These are phyloP conservation scores for Ariolimax columbianus DNA, from an alignment of 2,888 invertebrate genomes.

Conservation along the genomic window DNA sequence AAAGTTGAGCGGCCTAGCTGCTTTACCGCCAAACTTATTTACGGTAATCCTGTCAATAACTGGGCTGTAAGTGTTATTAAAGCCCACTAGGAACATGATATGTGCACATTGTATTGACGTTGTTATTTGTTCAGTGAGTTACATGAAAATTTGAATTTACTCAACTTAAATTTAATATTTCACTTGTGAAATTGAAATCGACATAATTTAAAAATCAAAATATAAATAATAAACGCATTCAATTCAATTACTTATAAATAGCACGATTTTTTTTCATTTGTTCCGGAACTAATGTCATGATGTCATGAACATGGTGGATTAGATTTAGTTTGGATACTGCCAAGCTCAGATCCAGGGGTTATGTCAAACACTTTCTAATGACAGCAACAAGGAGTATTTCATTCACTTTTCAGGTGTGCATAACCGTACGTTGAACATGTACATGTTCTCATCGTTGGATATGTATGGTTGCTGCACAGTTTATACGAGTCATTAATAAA, in stretches of 20 bases:
- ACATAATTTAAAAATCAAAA: background rate
- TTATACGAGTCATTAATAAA: background rate
- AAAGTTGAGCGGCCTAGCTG: too few relatives aligned
- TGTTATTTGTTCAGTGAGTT: too few relatives aligned
- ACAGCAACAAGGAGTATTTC: background rate
- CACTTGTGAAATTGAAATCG: background rate
- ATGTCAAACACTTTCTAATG: background rate
- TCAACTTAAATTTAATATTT: background rate
- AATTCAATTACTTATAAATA: background rate
- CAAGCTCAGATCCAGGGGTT: slow-evolving; percentile 33
- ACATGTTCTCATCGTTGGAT: background rate
- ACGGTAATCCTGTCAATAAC: too few relatives aligned
- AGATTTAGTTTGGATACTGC: slow-evolving; percentile 50
- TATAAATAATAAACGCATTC: background rate
- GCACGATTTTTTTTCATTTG: background rate
- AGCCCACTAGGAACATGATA: too few relatives aligned
- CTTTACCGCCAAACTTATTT: too few relatives aligned
- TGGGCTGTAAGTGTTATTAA: too few relatives aligned
- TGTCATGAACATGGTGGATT: slow-evolving; percentile 53
- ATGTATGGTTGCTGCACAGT: background rate
- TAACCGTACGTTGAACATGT: background rate
- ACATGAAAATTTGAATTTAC: too few relatives aligned
- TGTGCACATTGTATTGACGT: too few relatives aligned
- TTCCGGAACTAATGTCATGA: slow-evolving; percentile 38
- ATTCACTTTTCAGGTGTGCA: slow-evolving; percentile 1